Conservation (phyloP, 2,113 vertebrate genomes). For the Cochlearius cochlearius region DNA sequence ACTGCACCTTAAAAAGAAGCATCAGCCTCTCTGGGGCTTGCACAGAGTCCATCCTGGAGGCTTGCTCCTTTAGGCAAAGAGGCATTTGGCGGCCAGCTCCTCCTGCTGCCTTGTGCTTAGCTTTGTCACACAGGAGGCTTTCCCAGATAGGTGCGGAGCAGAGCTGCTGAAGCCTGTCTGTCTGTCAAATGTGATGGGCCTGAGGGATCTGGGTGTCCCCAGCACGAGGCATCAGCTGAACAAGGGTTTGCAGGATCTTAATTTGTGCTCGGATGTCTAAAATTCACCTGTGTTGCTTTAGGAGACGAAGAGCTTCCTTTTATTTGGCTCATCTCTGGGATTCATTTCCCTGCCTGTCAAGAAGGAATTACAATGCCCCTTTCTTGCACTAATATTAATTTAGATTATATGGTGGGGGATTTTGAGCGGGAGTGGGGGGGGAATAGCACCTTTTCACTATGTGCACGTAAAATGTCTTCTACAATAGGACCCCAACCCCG, state of each 20-base stretch:
- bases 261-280: background rate
- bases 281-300: background rate
- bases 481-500: background rate
- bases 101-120: background rate
- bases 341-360: background rate
- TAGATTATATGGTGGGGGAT: background rate
- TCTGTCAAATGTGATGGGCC: background rate
- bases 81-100: background rate
- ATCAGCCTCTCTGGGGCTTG: background rate
- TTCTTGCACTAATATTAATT: background rate
- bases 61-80: background rate
- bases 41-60: background rate
- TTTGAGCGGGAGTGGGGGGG: background rate
- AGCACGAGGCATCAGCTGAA: background rate
- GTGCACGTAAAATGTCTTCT: background rate
- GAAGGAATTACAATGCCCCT: background rate
- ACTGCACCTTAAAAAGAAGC: background rate
- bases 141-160: background rate
- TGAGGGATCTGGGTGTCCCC: background rate
- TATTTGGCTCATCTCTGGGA: background rate
- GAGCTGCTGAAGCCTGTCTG: background rate
- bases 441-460: background rate
- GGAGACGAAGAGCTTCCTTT: background rate
- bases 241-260: background rate
- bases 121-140: background rate